Evolutionary conservation across 2,888 invertebrate species (phyloP), one percentile per base, ranked within the genome.

Genomic region (Cyrtodaria siliqua): DNA sequence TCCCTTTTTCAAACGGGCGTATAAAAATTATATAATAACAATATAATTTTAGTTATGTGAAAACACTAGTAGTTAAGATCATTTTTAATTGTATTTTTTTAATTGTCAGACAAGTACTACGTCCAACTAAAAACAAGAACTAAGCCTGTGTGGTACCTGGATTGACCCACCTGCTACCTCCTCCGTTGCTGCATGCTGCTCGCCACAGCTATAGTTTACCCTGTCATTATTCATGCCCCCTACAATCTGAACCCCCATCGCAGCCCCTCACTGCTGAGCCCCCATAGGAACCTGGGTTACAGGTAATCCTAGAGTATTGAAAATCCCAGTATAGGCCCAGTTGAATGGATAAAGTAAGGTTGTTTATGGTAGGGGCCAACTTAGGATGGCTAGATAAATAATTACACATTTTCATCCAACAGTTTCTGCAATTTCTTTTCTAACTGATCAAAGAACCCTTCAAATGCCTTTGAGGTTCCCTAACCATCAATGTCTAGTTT

Each of bases 331-430:
- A 91, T 98, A 98, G 6, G 95, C 94, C 92, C 97, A 97, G 92
- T 98, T 98, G 82, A 97, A 95, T 14, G 97, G 95, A 85, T 96
- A 96, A 27, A 96, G 89, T 24, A 98, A 90, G 98, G 96, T 90
- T 98, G 97, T 89, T 96, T 95, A 92, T 98, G 98, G 90, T 97
- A 96, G 0, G 96, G 97, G 98, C 98, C 14, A 96, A 95, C 14
- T 96, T 96, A 1, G 98, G 98, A 94, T 97, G 97, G 0, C 97
- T 96, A 0, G 98, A 12, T 33, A 33, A 12, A 33, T 33, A 33
- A 33, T 33, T 4, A 33, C 33, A 33, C 33, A 33, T 98, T 95
- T 33, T 94, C 92, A 12, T 96, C 96, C 33, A 98, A 94, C 88
- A 97, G 93, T 55, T 96, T 95, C 91, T 96, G 91, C 27, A 92